A percentile compares a stretch with the other conserved stretches of the same genome.
Evolutionary conservation across 2,888 invertebrate genomes (phyloP).

Genomic region (Tetranychus truncatus): DNA sequence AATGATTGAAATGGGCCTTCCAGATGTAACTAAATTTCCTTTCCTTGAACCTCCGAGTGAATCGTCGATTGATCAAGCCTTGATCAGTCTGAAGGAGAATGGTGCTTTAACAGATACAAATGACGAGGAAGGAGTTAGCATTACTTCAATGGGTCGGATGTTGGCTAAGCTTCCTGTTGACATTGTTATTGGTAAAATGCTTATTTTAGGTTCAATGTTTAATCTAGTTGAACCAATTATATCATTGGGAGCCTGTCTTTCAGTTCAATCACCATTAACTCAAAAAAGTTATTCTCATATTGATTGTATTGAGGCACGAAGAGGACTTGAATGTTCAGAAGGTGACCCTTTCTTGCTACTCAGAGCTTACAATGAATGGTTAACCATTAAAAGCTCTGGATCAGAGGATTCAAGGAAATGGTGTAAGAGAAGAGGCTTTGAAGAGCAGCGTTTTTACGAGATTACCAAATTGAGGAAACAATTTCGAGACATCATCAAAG

Average conservation of each 20-base stretch:
- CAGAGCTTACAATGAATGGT: slow-evolving; percentile 71
- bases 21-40: slow-evolving; percentile 73
- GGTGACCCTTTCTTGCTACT: slow-evolving; percentile 84
- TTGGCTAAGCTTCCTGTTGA: slow-evolving; percentile 80
- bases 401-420: slow-evolving; percentile 46
- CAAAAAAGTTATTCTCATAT: slow-evolving; percentile 66
- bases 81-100: slow-evolving; percentile 69
- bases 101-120: slow-evolving; percentile 60
- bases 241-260: slow-evolving; percentile 71
- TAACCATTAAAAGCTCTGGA: slow-evolving; percentile 49
- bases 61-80: slow-evolving; percentile 64
- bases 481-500: slow-evolving; percentile 55
- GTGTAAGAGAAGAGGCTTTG: slow-evolving; percentile 72
- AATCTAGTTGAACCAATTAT: slow-evolving; percentile 62
- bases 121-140: slow-evolving; percentile 33
- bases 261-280: slow-evolving; percentile 80
- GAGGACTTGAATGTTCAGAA: slow-evolving; percentile 70
- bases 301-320: slow-evolving; percentile 57
- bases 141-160: slow-evolving; percentile 69
- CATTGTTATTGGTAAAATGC: slow-evolving; percentile 81
- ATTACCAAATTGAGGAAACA: slow-evolving; percentile 79
- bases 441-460: slow-evolving; percentile 93
- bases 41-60: slow-evolving; percentile 79
- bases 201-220: slow-evolving; percentile 74
- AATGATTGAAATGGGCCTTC: slow-evolving; percentile 81